phyloP scores from a whole-genome alignment of 2,888 invertebrate species.

The Standfussiana lucernea region DNA sequence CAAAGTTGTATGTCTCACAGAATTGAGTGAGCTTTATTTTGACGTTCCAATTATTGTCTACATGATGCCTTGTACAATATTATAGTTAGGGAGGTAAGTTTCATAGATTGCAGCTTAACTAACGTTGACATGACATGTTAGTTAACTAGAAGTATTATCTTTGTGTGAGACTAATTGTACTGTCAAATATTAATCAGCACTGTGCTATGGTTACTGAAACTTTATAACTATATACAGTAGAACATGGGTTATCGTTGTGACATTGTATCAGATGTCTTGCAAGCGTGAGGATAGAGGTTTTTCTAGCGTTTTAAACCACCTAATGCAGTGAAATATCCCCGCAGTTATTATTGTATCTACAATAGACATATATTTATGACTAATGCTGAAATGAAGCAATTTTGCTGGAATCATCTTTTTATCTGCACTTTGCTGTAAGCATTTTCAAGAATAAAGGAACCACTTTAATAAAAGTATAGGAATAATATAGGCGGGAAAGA shows the following conservation, averaged over 20 bases:
- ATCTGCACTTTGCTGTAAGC: neutral
- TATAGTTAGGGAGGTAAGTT: conserved; percentile 31
- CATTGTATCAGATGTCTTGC: neutral
- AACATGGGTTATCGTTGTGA: neutral
- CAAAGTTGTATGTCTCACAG: conserved; percentile 16
- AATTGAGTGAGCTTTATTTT: conserved; percentile 15
- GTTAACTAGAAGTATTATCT: conserved; percentile 5
- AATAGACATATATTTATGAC: neutral
- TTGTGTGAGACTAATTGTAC: conserved; percentile 13
- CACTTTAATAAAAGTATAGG: neutral
- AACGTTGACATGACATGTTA: conserved; percentile 13
- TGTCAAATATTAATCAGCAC: neutral
- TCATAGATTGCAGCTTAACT: conserved; percentile 35
- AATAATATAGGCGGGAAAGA: neutral
- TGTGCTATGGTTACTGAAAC: neutral
- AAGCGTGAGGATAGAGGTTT: neutral
- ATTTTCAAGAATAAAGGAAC: neutral
- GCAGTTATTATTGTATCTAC: conserved; percentile 11
- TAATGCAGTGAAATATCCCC: neutral
- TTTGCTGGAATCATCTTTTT: neutral
- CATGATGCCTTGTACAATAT: conserved; percentile 14
- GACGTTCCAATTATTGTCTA: conserved; percentile 45
- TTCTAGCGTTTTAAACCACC: neutral
- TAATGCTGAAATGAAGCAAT: conserved; percentile 1
- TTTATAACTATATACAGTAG: neutral